These are phyloP conservation scores for Matsumyia berberina DNA, from an alignment of 2,888 invertebrate genomes.

Conservation along the genomic window DNA sequence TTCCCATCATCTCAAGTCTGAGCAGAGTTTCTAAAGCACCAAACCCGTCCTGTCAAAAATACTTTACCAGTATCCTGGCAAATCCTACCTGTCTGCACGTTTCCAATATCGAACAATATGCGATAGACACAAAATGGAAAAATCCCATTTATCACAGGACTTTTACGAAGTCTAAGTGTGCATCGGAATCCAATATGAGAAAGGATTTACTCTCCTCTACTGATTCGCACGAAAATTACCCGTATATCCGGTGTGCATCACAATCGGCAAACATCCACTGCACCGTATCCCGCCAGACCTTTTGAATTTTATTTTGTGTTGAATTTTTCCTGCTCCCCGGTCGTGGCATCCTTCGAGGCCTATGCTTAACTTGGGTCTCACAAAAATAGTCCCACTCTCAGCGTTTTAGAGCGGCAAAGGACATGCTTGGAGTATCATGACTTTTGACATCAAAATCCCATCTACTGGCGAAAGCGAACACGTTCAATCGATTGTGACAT, in stretches of 20 bases:
- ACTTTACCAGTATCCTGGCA: background rate
- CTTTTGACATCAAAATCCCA: slow-evolving; percentile 38
- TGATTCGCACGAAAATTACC: slow-evolving; percentile 26
- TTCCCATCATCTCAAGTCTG: too few species aligned
- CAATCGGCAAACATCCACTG: slow-evolving; percentile 12
- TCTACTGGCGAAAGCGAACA: slow-evolving; percentile 41
- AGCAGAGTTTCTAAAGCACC: background rate
- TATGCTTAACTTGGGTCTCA: background rate
- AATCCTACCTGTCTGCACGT: slow-evolving; percentile 20
- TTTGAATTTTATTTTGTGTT: slow-evolving; percentile 23
- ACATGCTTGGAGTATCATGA: slow-evolving; percentile 29
- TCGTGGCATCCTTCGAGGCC: slow-evolving; percentile 2
- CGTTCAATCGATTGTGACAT: slow-evolving; percentile 74
- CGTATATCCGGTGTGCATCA: slow-evolving; percentile 18
- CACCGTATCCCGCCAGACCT: slow-evolving; percentile 20
- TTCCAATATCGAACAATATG: slow-evolving; percentile 14
- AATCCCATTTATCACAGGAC: background rate
- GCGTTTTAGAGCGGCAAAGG: background rate
- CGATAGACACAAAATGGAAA: background rate
- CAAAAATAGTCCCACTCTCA: background rate
- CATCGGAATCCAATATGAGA: slow-evolving; percentile 35
- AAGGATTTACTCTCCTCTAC: slow-evolving; percentile 3
- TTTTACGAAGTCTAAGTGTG: slow-evolving; percentile 9
- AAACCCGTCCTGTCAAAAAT: background rate
- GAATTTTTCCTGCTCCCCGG: slow-evolving; percentile 12